Evolutionary conservation across 2,113 vertebrate species (phyloP).

Genomic region (Oreotrochilus melanogaster): DNA sequence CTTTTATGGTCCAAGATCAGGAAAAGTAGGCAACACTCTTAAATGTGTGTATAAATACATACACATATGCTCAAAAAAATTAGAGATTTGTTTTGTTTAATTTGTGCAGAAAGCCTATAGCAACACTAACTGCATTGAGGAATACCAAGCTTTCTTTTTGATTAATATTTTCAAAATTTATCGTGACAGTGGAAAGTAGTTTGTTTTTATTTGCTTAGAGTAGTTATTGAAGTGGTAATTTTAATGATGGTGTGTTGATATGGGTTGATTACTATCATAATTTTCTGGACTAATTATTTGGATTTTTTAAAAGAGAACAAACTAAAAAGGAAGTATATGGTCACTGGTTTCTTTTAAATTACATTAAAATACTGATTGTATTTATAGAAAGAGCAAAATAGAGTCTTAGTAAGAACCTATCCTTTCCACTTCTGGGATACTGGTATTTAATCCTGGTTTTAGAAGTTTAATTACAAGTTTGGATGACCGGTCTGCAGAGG

Average conservation of each 20-base stretch:
- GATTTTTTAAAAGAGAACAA: not conserved
- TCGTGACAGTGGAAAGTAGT: not conserved
- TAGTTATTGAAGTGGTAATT: not conserved
- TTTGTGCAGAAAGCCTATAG: not conserved
- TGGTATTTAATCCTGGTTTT: not conserved
- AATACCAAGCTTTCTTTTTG: not conserved
- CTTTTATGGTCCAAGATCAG: not conserved
- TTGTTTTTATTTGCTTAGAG: not conserved
- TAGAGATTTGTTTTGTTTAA: rapidly evolving
- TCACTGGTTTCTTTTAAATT: not conserved
- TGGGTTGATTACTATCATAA: not conserved
- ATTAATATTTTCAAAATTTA: not conserved
- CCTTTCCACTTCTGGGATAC: not conserved
- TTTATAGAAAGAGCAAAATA: not conserved
- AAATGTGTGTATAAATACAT: not conserved
- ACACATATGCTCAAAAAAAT: not conserved
- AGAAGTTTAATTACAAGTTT: not conserved
- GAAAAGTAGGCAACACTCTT: not conserved
- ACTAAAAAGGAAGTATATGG: not conserved
- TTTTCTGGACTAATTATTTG: not conserved
- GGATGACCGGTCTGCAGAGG: not conserved
- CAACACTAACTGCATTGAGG: not conserved
- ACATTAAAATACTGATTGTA: not conserved
- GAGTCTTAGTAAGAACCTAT: not conserved
- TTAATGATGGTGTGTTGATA: not conserved